Conservation (phyloP, 2,888 invertebrate species). For the Rotaria sp. region DNA sequence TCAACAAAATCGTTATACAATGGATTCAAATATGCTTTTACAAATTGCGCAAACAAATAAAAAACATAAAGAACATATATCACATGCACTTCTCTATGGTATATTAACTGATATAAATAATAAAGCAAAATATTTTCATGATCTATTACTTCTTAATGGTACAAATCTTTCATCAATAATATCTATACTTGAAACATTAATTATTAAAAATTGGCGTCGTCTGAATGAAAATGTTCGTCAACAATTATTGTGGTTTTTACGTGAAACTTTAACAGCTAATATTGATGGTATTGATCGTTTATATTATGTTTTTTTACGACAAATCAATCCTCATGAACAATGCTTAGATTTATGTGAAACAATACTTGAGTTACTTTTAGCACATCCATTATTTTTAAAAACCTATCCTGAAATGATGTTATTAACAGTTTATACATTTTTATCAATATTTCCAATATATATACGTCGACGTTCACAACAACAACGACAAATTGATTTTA, state of each 20-base stretch:
- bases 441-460: neutral
- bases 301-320: neutral
- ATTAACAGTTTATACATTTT: conserved; percentile 21
- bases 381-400: conserved; percentile 22
- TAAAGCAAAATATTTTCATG: neutral
- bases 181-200: neutral
- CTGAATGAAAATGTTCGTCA: neutral
- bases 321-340: conserved; percentile 15
- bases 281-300: conserved; percentile 23
- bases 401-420: conserved; percentile 19
- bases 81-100: conserved; percentile 13
- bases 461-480: neutral
- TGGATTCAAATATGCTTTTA: neutral
- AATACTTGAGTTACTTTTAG: neutral
- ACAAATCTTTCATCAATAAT: neutral
- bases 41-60: conserved; percentile 7
- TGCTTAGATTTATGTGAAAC: conserved; percentile 17
- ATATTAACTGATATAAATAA: neutral
- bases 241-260: neutral
- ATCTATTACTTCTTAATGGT: neutral
- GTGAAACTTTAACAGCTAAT: neutral
- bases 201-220: neutral
- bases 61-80: neutral
- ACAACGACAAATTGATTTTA: conserved; percentile 1
- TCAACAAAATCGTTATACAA: conserved; percentile 2